phyloP scores from a whole-genome alignment of 2,888 invertebrate genomes.

The Nemurella pictetii region DNA sequence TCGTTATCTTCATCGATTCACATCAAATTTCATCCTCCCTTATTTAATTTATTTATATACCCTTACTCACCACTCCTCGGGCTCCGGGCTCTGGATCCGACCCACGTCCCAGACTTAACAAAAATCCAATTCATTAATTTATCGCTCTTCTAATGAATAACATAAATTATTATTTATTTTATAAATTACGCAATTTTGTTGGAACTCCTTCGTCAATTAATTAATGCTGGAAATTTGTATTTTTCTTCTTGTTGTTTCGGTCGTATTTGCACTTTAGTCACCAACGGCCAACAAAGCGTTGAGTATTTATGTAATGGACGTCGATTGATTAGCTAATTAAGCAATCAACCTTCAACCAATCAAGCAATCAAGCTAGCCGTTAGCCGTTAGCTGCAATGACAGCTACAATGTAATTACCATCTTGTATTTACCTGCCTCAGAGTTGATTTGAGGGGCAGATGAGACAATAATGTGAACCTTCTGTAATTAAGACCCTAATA shows the following conservation, averaged over 20 bases:
- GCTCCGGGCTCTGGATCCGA: too few relatives aligned
- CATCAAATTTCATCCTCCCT: constrained; percentile 13
- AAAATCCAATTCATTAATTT: constrained; percentile 20
- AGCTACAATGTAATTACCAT: too few relatives aligned
- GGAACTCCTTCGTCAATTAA: background rate
- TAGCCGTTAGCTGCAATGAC: too few relatives aligned
- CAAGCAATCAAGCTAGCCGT: background rate
- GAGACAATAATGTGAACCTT: background rate
- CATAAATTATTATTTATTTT: constrained; percentile 13
- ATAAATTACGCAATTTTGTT: background rate
- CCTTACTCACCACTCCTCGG: constrained; percentile 19
- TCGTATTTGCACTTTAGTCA: background rate
- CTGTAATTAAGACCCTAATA: background rate
- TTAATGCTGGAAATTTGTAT: background rate
- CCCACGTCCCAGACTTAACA: constrained; percentile 11
- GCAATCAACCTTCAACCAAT: background rate
- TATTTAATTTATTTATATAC: constrained; percentile 31
- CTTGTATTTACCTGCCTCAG: background rate
- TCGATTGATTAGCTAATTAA: background rate
- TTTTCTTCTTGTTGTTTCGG: background rate
- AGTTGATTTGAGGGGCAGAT: background rate
- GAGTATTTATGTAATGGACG: background rate
- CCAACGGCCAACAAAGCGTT: background rate
- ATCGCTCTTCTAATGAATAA: constrained; percentile 13
- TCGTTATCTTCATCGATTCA: background rate